phyloP scores from a whole-genome alignment of 2,797 vertebrate genomes.

The Simalia tracyae region DNA sequence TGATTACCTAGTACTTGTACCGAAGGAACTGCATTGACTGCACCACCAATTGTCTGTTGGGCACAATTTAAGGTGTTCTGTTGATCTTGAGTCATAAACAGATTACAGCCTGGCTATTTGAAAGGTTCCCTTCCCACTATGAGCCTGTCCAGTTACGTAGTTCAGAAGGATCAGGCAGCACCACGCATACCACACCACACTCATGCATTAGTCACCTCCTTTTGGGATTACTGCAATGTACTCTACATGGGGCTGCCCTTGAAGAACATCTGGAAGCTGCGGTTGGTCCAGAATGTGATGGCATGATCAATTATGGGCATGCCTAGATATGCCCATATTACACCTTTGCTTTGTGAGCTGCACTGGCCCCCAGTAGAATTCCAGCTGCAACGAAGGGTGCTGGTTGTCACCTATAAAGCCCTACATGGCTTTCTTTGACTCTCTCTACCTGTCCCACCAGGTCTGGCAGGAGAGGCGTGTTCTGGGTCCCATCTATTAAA shows the following conservation, averaged over 20 bases:
- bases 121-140: not conserved
- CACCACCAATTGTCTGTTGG: not conserved
- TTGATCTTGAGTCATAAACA: not conserved
- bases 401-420: not conserved
- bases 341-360: not conserved
- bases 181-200: not conserved
- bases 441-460: not conserved
- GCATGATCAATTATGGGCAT: not conserved
- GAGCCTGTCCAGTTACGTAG: not conserved
- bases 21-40: not conserved
- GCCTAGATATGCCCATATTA: not conserved
- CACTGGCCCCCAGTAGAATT: not conserved
- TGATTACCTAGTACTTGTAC: not conserved
- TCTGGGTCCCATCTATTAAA: not conserved
- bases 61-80: not conserved
- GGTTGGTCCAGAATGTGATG: not conserved
- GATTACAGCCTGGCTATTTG: not conserved
- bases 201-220: not conserved
- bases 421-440: not conserved
- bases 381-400: not conserved
- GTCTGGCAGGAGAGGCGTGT: not conserved
- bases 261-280: not conserved
- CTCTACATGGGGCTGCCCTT: not conserved
- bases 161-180: not conserved
- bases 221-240: not conserved